Evolutionary conservation across 2,797 vertebrate genomes (phyloP).

Genomic region (Takifugu rubripes): DNA sequence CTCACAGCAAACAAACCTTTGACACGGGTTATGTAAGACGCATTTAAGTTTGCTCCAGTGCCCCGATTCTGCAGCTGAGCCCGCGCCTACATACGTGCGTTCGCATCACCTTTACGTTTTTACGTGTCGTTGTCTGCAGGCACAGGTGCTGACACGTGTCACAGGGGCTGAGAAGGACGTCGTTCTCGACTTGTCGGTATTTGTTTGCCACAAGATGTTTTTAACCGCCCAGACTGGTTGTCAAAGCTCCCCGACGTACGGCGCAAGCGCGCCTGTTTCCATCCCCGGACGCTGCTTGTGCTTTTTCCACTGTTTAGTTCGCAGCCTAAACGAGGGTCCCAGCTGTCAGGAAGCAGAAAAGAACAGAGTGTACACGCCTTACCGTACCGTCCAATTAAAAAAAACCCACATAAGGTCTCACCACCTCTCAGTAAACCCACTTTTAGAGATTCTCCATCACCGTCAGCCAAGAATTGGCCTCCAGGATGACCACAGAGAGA

Average conservation of each 20-base stretch:
- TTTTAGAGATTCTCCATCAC: no score
- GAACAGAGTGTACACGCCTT: conserved; percentile 53
- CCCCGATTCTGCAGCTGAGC: conserved; percentile 35
- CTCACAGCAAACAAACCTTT: neutral
- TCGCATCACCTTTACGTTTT: conserved; percentile 2
- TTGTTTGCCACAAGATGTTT: conserved; percentile 18
- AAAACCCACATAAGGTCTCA: no score
- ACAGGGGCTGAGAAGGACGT: conserved; percentile 5
- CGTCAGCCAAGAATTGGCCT: conserved; percentile 5
- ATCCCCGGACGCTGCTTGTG: neutral
- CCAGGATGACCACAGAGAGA: neutral
- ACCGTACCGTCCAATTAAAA: conserved; percentile 26
- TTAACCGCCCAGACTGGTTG: conserved; percentile 5
- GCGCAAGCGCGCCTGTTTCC: neutral
- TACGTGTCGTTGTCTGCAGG: conserved; percentile 5
- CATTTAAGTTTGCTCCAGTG: conserved; percentile 7
- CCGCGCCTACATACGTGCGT: conserved; percentile 3
- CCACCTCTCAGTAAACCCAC: no score
- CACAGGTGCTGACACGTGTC: conserved; percentile 23
- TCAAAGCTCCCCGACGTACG: conserved; percentile 6
- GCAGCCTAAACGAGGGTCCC: conserved; percentile 24
- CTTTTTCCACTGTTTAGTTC: conserved; percentile 10
- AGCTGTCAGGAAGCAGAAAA: conserved; percentile 56
- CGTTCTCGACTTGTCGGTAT: conserved; percentile 5
- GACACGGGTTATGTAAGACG: conserved; percentile 15